Percentiles rank a stretch among this genome's conserved stretches.
Evolutionary conservation across 2,797 vertebrate species (phyloP).

Genomic region (Betta splendens): DNA sequence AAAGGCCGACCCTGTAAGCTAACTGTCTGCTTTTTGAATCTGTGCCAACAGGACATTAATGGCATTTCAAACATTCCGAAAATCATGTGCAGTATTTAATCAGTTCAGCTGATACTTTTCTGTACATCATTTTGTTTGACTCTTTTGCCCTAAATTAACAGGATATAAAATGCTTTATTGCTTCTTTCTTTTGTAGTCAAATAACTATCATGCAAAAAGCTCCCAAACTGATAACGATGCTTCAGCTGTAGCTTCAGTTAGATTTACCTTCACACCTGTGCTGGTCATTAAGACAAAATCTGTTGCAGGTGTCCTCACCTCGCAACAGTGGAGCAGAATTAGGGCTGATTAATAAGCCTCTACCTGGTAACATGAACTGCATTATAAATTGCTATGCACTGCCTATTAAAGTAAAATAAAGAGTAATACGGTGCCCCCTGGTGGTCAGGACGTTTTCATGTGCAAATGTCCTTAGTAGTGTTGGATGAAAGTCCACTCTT

Average conservation of each 20-base stretch:
- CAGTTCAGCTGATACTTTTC: slow-evolving; percentile 8
- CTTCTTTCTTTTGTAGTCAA: slow-evolving; percentile 71
- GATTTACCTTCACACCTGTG: slow-evolving; percentile 53
- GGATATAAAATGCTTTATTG: slow-evolving; percentile 53
- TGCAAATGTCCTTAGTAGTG: slow-evolving; percentile 14
- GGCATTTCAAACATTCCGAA: slow-evolving; percentile 12
- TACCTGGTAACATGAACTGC: slow-evolving; percentile 16
- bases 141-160: slow-evolving; percentile 12
- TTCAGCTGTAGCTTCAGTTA: slow-evolving; percentile 40
- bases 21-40: slow-evolving; percentile 29
- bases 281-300: slow-evolving; percentile 23
- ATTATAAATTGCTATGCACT: background rate
- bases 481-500: slow-evolving; percentile 29
- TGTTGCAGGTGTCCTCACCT: slow-evolving; percentile 21
- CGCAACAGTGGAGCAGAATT: slow-evolving; percentile 20
- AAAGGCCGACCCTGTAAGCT: slow-evolving; percentile 19
- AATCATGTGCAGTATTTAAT: slow-evolving; percentile 60
- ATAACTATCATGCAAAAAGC: slow-evolving; percentile 64
- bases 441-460: slow-evolving; percentile 32
- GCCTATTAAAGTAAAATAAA: slow-evolving; percentile 1
- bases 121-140: slow-evolving; percentile 38
- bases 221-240: slow-evolving; percentile 43
- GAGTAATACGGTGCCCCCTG: slow-evolving; percentile 53
- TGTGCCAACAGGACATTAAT: slow-evolving; percentile 6
- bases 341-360: slow-evolving; percentile 25